phyloP scores from a whole-genome alignment of 2,888 invertebrate genomes.

The Synergus itoensis region DNA sequence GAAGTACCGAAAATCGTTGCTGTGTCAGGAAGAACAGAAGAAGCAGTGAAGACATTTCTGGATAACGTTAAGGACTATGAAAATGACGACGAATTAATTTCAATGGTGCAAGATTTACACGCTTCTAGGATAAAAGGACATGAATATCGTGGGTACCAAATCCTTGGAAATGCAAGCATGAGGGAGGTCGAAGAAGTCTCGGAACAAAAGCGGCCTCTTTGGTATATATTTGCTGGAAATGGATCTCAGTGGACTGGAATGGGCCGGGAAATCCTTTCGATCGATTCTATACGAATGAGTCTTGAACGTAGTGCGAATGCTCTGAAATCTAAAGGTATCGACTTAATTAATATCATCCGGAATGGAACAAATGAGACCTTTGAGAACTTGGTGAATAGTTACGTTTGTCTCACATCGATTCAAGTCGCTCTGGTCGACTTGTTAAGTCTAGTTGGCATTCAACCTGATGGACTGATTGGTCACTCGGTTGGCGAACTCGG shows the following conservation, averaged over 20 bases:
- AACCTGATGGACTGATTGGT: slow-evolving; percentile 96
- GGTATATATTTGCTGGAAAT: slow-evolving; percentile 99
- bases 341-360: slow-evolving; percentile 90
- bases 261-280: slow-evolving; percentile 91
- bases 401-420: slow-evolving; percentile 96
- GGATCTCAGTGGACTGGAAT: slow-evolving; percentile 99
- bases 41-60: slow-evolving; percentile 85
- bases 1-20: slow-evolving; percentile 84
- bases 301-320: slow-evolving; percentile 88
- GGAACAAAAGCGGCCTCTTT: slow-evolving; percentile 88
- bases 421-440: slow-evolving; percentile 98
- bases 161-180: slow-evolving; percentile 81
- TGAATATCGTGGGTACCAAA: slow-evolving; percentile 88
- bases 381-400: slow-evolving; percentile 92
- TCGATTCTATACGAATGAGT: slow-evolving; percentile 90
- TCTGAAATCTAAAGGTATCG: slow-evolving; percentile 88
- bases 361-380: slow-evolving; percentile 89
- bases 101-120: slow-evolving; percentile 88
- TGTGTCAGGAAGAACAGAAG: slow-evolving; percentile 92
- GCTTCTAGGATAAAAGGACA: slow-evolving; percentile 86
- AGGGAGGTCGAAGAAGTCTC: slow-evolving; percentile 79
- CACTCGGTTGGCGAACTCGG: slow-evolving; percentile 96
- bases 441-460: slow-evolving; percentile 85
- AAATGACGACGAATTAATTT: slow-evolving; percentile 85
- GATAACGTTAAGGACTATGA: slow-evolving; percentile 81